phyloP scores from a whole-genome alignment of 2,113 vertebrate genomes.

The Aptenodytes patagonicus region DNA sequence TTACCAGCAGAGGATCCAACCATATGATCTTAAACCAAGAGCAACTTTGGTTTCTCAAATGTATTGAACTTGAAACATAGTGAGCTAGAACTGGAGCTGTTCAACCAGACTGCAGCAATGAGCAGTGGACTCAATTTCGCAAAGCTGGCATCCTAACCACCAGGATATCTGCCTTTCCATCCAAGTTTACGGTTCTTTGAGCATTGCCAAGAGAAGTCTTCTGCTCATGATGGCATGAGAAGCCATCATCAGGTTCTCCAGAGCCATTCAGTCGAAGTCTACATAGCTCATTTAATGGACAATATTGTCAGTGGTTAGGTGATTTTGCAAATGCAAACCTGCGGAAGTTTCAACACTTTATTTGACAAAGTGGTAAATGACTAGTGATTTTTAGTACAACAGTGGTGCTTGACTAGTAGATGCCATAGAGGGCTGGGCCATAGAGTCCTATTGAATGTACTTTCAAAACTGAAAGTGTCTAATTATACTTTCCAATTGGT shows the following conservation, averaged over 20 bases:
- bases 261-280: not conserved
- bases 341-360: not conserved
- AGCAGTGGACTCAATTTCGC: not conserved
- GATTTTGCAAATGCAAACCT: not conserved
- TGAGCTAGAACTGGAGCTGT: not conserved
- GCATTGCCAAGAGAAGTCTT: not conserved
- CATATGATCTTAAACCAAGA: not conserved
- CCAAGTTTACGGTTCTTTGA: not conserved
- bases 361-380: not conserved
- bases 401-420: not conserved
- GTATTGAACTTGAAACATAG: not conserved
- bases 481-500: not conserved
- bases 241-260: not conserved
- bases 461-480: conserved; percentile 8
- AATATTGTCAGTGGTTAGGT: not conserved
- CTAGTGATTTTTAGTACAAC: not conserved
- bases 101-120: not conserved
- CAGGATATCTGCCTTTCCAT: not conserved
- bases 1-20: not conserved
- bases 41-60: not conserved
- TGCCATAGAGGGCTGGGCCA: not conserved
- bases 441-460: not conserved
- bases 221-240: not conserved
- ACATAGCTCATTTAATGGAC: not conserved
- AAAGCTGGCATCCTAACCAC: not conserved